Evolutionary conservation across 64 coral and sea anemone genomes (phyloP), one percentile per base, ranked within the genome.

Genomic region (Exaiptasia diaphana): DNA sequence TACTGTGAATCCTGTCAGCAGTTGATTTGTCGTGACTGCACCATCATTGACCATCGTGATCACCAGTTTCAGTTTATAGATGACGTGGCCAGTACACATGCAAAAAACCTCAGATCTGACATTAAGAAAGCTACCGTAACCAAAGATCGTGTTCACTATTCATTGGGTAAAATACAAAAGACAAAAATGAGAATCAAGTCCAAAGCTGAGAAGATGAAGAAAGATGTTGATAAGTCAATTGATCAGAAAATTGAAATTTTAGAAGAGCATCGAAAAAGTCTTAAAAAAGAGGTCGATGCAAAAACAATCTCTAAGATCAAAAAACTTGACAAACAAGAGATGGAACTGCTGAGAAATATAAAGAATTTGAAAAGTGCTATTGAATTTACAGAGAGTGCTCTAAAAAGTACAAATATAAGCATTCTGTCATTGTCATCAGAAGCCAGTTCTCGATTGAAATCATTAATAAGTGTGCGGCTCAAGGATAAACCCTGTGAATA

Each of bases 31-130:
- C 44, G 62, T 17, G 84, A 71, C 57, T 87, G 84, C 30, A 87
- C 84, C 18, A 87, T 87, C 78, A 71, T 87, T 30, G 84, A 78
- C 49, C 84, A 87, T 43, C 84, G 64, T 21, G 63, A 82, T 68
- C 79, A 82, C 23, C 43, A 54, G 63, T 82, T 68, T 23, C 35
- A 50, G 10, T 82, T 82, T 50, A 5, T 70, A 15, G 79, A 22
- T 24, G 79, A 82, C 27, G 64, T 82, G 36, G 79, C 79, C 54
- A 45, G 53, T 38, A 43, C 23, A 65, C 60, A 82, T 21, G 53
- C 48, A 67, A 36, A 70, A 27, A 7, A 18, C 39, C 31, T 82
- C 13, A 62, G 53, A 39, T 23, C 44, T 13, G 30, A 34, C 40
- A 28, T 82, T 22, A 11, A 53, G 27, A 15, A 67, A 39, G 37